phyloP scores from a whole-genome alignment of 2,888 invertebrate species.

The Pinctada fucata region DNA sequence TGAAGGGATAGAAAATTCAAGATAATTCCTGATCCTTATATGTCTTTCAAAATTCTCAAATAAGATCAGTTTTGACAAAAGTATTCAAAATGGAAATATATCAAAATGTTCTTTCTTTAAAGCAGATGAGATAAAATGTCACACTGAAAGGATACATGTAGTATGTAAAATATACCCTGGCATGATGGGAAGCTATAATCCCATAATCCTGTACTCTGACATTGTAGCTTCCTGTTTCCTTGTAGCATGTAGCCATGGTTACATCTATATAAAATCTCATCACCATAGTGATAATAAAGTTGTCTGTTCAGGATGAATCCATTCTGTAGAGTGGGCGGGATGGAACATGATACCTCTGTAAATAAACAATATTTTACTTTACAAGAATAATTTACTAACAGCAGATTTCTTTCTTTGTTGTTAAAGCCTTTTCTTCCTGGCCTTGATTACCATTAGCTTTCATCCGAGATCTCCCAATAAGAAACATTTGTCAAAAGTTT shows the following conservation, averaged over 20 bases:
- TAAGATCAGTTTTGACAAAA: too few species aligned
- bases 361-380: not conserved
- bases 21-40: too few species aligned
- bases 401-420: not conserved
- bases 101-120: too few species aligned
- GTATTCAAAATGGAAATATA: too few species aligned
- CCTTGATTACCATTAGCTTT: too few species aligned
- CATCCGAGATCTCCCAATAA: too few species aligned
- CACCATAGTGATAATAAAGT: constrained; percentile 87
- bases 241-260: constrained; percentile 95
- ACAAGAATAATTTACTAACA: not conserved
- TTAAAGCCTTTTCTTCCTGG: constrained; percentile 24
- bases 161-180: constrained; percentile 36
- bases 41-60: too few species aligned
- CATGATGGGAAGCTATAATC: constrained; percentile 86
- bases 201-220: constrained; percentile 88
- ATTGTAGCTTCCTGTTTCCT: constrained; percentile 90
- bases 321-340: not conserved
- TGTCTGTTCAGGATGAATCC: constrained; percentile 19
- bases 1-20: too few species aligned
- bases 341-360: constrained; percentile 20
- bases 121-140: too few species aligned
- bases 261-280: constrained; percentile 93
- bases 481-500: too few species aligned
- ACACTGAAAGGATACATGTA: too few species aligned